A percentile compares a stretch with the other conserved stretches of the same genome.
Conservation (phyloP, 1,140 invertebrate species). For the Papilio xuthus region DNA sequence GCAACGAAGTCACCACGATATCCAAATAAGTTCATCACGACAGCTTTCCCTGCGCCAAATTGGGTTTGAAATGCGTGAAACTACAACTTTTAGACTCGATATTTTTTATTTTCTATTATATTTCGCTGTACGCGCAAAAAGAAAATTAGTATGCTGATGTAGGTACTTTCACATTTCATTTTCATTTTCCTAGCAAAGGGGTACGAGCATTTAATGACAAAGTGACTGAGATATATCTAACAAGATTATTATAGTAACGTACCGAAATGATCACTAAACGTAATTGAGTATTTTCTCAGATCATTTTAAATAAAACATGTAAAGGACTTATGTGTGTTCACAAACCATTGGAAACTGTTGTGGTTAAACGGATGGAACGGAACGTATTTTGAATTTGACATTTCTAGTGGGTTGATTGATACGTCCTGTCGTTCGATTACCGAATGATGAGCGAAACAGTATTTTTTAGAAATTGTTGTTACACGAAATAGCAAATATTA, state of each 20-base stretch:
- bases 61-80: not conserved
- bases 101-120: too few relatives aligned
- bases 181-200: too few relatives aligned
- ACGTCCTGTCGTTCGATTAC: slow-evolving; percentile 75
- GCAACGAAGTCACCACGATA: too few relatives aligned
- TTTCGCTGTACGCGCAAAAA: too few relatives aligned
- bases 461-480: slow-evolving; percentile 65
- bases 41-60: not conserved
- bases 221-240: too few relatives aligned
- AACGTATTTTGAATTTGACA: slow-evolving; percentile 46
- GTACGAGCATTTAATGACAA: too few relatives aligned
- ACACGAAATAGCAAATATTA: slow-evolving; percentile 65
- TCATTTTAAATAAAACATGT: not conserved
- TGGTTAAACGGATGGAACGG: slow-evolving; percentile 33
- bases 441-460: slow-evolving; percentile 75
- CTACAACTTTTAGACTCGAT: too few relatives aligned
- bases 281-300: not conserved
- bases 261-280: too few relatives aligned
- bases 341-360: not conserved
- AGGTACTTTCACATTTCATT: too few relatives aligned
- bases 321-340: not conserved
- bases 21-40: too few relatives aligned
- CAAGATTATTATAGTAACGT: too few relatives aligned
- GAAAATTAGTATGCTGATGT: too few relatives aligned
- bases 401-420: slow-evolving; percentile 60